Percentiles rank a stretch among this genome's conserved stretches.
Conservation (phyloP, 2,797 vertebrate genomes). For the Enteromius trimaculatus region DNA sequence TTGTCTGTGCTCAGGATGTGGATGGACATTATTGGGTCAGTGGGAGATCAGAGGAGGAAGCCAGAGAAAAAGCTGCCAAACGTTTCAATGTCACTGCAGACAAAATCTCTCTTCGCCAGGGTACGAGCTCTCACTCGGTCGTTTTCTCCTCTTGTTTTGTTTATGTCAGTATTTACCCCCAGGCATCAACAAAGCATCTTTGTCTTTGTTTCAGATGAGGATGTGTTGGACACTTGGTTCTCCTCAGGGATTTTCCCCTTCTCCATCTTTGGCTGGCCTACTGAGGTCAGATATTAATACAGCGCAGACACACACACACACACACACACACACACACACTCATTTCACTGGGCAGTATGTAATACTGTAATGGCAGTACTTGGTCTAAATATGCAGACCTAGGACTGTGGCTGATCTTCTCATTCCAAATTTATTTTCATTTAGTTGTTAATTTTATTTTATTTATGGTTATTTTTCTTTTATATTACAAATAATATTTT, state of each 20-base stretch:
- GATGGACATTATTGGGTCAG: slow-evolving; percentile 91
- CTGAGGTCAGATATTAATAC: slow-evolving; percentile 72
- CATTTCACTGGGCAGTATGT: background rate
- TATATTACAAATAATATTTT: no score
- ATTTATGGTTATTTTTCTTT: background rate
- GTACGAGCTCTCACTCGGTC: slow-evolving; percentile 65
- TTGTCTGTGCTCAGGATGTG: slow-evolving; percentile 77
- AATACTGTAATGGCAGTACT: background rate
- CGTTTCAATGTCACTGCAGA: slow-evolving; percentile 82
- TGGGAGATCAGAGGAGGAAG: slow-evolving; percentile 82
- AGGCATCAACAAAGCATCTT: slow-evolving; percentile 9
- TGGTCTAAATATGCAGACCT: background rate
- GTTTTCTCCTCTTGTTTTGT: background rate
- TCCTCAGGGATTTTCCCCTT: slow-evolving; percentile 93
- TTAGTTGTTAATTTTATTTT: background rate
- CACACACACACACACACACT: background rate
- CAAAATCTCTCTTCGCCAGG: slow-evolving; percentile 86
- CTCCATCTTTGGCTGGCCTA: slow-evolving; percentile 93
- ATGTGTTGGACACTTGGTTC: slow-evolving; percentile 95
- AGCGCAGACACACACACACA: background rate
- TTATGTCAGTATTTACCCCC: background rate
- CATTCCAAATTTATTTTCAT: background rate
- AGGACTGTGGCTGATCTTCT: background rate
- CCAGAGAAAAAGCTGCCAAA: slow-evolving; percentile 83
- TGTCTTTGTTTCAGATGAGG: slow-evolving; percentile 81